A percentile compares a stretch with the other conserved stretches of the same genome.
Evolutionary conservation across 2,888 invertebrate species (phyloP).

Genomic region (Axea sp.): DNA sequence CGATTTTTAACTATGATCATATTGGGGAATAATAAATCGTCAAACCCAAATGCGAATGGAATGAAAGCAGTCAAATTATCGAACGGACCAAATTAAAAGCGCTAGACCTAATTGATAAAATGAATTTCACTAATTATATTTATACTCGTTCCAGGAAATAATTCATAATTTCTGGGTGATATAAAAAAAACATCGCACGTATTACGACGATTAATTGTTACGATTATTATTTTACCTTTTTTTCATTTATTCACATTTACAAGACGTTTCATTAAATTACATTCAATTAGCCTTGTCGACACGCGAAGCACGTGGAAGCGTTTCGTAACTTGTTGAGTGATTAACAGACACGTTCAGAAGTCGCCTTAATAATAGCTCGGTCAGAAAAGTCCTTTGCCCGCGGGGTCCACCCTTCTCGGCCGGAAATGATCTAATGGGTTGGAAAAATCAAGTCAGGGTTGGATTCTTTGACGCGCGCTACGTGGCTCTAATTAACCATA

Average conservation of each 20-base stretch:
- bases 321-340: conserved; percentile 60
- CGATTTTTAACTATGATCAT: background rate
- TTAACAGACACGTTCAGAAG: conserved; percentile 57
- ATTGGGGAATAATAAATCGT: conserved; percentile 2
- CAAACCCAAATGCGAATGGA: conserved; percentile 3
- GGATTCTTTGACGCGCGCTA: conserved; percentile 64
- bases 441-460: conserved; percentile 74
- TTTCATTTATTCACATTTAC: conserved; percentile 22
- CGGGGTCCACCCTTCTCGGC: conserved; percentile 64
- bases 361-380: conserved; percentile 51
- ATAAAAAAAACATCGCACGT: too few relatives aligned
- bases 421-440: conserved; percentile 75
- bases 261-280: conserved; percentile 58
- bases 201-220: conserved; percentile 9
- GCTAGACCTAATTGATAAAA: conserved; percentile 22
- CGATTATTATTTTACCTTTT: conserved; percentile 10
- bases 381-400: conserved; percentile 49
- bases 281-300: conserved; percentile 60
- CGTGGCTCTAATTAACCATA: conserved; percentile 76
- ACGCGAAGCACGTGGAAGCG: conserved; percentile 58
- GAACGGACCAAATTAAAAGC: conserved; percentile 31
- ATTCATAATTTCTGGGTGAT: too few relatives aligned
- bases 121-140: conserved; percentile 16
- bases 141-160: conserved; percentile 1
- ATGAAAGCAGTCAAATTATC: conserved; percentile 29